Base-by-base conservation (phyloP, 2,797 vertebrate species). In the Xenopus petersii region DNA sequence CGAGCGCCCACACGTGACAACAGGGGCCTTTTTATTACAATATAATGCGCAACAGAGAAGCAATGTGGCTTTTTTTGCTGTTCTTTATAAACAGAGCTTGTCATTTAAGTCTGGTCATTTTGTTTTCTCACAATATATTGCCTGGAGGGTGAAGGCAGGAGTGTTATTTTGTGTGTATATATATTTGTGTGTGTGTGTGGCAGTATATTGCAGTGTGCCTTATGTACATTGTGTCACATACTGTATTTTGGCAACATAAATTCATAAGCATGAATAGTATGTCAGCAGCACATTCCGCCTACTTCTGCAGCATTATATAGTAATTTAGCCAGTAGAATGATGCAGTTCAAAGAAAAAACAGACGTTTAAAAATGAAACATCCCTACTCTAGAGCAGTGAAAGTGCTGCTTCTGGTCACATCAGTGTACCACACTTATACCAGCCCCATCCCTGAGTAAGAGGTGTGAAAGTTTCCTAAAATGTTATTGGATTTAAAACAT, bases 361-460 rank as follows among this genome's bases (percentile, higher is more conserved):
- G 26, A 92, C 90, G 83, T 75, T 87, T 85, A 81, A 79, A 84
- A 85, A 84, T 89, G 88, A 88, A 88, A 91, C 91, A 91, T 82
- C 89, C 90, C 90, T 93, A 91, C 91, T 89, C 89, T 89, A 75
- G 88, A 92, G 88, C 91, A 90, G 89, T 88, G 87, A 93, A 93
- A 93, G 88, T 92, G 92, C 93, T 92, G 90, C 89, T 92, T 91
- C 92, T 87, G 89, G 89, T 91, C 90, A 92, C 91, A 82, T 90
- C 89, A 87, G 91, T 90, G 91, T 92, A 88, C 90, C 90, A 89
- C 90, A 90, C 91, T 89, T 86, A 92, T 82, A 89, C 89, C 92
- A 91, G 90, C 91, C 91, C 90, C 91, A 87, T 95, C 93, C 94
- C 94, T 95, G 94, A 94, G 94, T 94, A 93, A 93, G 91, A 93